Percentiles rank a stretch among this genome's conserved stretches.
Conservation (phyloP, 2,113 vertebrate species). For the Scophthalmus maximus region DNA sequence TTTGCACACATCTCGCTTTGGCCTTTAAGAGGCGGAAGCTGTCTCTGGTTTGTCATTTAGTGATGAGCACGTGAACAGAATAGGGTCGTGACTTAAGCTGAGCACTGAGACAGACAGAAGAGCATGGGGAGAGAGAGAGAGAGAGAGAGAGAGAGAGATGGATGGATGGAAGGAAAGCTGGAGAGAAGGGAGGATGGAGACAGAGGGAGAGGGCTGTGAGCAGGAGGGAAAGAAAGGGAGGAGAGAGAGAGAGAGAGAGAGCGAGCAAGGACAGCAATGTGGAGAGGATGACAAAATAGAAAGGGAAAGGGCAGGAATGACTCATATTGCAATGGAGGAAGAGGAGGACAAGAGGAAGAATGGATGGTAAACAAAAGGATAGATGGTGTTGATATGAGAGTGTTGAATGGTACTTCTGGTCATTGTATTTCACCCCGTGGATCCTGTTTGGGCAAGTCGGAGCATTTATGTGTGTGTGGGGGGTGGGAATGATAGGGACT, state of each 20-base stretch:
- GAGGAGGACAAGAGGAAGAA: slow-evolving; percentile 47
- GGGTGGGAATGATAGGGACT: not conserved
- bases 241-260: no score
- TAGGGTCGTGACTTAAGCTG: slow-evolving; percentile 61
- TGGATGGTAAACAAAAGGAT: slow-evolving; percentile 53
- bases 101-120: slow-evolving; percentile 19
- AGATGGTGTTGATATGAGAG: slow-evolving; percentile 48
- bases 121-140: not conserved
- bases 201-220: no score
- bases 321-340: slow-evolving; percentile 36
- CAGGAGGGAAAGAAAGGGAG: not conserved
- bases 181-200: no score
- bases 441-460: slow-evolving; percentile 32
- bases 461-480: slow-evolving; percentile 7
- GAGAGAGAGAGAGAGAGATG: not conserved
- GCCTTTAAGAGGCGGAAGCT: slow-evolving; percentile 75
- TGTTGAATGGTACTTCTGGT: slow-evolving; percentile 50
- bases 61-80: slow-evolving; percentile 73
- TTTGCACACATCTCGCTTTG: slow-evolving; percentile 60
- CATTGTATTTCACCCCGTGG: slow-evolving; percentile 54
- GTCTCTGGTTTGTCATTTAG: slow-evolving; percentile 78
- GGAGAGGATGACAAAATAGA: not conserved
- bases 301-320: slow-evolving; percentile 23
- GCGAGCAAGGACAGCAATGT: not conserved
- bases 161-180: not conserved